These are phyloP conservation scores for Megaptera novaeangliae DNA, from an alignment of 2,113 vertebrate species.

Conservation along the genomic window DNA sequence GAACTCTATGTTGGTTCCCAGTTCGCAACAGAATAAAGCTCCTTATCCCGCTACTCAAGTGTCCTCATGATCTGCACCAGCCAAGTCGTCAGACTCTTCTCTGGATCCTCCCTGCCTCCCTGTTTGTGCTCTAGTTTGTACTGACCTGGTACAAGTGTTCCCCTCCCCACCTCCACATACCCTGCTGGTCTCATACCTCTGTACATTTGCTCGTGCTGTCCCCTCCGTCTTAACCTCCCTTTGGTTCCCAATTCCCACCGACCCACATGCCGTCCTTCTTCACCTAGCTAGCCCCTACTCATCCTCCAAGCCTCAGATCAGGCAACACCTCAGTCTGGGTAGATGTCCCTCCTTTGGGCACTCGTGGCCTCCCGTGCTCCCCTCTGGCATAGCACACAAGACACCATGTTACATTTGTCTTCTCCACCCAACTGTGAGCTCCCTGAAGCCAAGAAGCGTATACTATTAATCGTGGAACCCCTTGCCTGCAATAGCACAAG, in stretches of 20 bases:
- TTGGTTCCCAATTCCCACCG: background rate
- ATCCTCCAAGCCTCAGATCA: background rate
- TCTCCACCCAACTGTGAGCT: background rate
- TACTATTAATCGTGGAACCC: background rate
- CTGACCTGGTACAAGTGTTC: background rate
- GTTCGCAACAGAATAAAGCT: conserved; percentile 11
- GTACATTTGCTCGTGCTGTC: background rate
- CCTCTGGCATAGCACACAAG: background rate
- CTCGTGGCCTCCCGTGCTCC: background rate
- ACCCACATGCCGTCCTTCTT: background rate
- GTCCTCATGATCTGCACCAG: background rate
- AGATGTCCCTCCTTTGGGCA: background rate
- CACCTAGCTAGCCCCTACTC: background rate
- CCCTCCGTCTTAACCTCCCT: background rate
- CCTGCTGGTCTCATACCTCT: background rate
- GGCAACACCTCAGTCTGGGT: background rate
- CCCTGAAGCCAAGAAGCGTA: background rate
- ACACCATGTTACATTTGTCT: background rate
- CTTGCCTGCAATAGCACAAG: background rate
- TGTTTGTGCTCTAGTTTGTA: background rate
- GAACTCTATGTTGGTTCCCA: background rate
- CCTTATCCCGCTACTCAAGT: background rate
- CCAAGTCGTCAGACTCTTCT: background rate
- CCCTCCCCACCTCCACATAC: no score
- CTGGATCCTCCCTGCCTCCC: background rate